phyloP scores from a whole-genome alignment of 2,113 vertebrate genomes.

The Megaleporinus macrocephalus region DNA sequence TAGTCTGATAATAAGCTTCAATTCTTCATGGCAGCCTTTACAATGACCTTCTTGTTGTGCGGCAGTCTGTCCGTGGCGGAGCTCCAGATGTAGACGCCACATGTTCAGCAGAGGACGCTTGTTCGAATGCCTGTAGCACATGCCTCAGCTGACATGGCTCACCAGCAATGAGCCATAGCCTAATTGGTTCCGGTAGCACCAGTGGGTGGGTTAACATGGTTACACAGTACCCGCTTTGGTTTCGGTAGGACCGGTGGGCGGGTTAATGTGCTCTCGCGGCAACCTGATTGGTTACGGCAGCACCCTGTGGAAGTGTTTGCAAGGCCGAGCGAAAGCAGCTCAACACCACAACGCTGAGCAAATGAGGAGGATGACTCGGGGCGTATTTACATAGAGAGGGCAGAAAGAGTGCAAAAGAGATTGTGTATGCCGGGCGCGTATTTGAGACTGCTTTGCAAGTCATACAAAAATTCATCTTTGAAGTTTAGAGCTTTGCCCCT shows the following conservation, averaged over 20 bases:
- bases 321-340: constrained; percentile 6
- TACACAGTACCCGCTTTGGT: not conserved
- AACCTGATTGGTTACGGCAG: not conserved
- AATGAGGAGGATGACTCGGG: constrained; percentile 20
- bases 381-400: constrained; percentile 15
- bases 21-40: constrained; percentile 9
- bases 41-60: constrained; percentile 32
- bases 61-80: not conserved
- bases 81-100: constrained; percentile 18
- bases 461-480: not conserved
- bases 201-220: constrained; percentile 10
- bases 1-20: constrained; percentile 12
- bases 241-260: not conserved
- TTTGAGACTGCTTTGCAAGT: not conserved
- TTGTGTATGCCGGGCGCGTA: not conserved
- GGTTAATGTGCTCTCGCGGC: not conserved
- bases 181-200: constrained; percentile 28
- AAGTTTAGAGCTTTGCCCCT: not conserved
- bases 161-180: not conserved
- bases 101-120: constrained; percentile 11
- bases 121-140: constrained; percentile 6
- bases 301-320: constrained; percentile 18
- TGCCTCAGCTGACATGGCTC: constrained; percentile 14
- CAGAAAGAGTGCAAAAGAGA: not conserved
- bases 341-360: not conserved